Conservation (phyloP, 2,888 invertebrate species). For the Philereme transversata region DNA sequence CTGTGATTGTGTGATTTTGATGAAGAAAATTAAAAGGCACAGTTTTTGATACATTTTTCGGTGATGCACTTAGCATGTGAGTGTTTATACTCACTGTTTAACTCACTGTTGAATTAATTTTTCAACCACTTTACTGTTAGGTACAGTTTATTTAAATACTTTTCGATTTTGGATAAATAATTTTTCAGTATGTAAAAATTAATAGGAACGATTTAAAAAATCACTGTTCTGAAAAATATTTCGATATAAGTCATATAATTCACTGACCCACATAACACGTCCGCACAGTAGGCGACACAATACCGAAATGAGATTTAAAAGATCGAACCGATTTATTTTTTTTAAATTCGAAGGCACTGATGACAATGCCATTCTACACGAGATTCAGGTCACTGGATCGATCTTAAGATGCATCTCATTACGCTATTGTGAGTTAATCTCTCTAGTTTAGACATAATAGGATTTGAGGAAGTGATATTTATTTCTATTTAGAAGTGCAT, state of each 20-base stretch:
- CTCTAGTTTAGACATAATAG: slow-evolving; percentile 26
- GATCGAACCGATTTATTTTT: slow-evolving; percentile 65
- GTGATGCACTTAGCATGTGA: background rate
- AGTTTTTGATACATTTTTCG: slow-evolving; percentile 21
- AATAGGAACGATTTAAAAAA: background rate
- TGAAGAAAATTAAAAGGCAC: slow-evolving; percentile 36
- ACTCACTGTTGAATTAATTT: background rate
- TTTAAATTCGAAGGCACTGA: slow-evolving; percentile 51
- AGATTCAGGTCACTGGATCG: slow-evolving; percentile 70
- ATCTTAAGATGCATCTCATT: slow-evolving; percentile 67
- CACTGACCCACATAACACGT: slow-evolving; percentile 45
- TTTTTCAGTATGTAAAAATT: slow-evolving; percentile 1
- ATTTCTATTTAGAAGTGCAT: slow-evolving; percentile 28
- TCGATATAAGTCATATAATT: background rate
- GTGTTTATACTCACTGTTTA: background rate
- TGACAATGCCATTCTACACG: slow-evolving; percentile 63
- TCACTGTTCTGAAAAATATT: too few relatives aligned
- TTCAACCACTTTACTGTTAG: slow-evolving; percentile 9
- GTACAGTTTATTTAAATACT: background rate
- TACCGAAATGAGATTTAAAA: slow-evolving; percentile 65
- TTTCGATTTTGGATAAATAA: background rate
- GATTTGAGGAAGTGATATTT: slow-evolving; percentile 17
- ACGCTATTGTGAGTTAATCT: slow-evolving; percentile 39
- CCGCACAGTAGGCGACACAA: slow-evolving; percentile 54
- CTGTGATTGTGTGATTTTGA: slow-evolving; percentile 46